Evolutionary conservation across 2,113 vertebrate genomes (phyloP).

Genomic region (Megalops atlanticus): DNA sequence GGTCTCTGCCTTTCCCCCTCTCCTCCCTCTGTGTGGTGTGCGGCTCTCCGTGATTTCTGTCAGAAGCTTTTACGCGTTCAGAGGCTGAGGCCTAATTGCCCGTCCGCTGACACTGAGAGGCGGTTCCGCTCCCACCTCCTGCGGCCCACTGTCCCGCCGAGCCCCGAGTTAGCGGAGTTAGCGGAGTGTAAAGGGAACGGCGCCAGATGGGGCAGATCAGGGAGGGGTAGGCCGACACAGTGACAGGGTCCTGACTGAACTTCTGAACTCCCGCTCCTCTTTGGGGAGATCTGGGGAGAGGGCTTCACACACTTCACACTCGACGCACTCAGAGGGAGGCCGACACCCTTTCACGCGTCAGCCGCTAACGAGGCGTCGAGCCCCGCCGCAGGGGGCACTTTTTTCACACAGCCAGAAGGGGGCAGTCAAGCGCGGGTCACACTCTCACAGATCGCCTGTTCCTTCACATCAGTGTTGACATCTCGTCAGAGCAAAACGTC

Average conservation of each 20-base stretch:
- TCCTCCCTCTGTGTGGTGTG: neutral
- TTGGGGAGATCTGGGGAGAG: neutral
- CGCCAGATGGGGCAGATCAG: slow-evolving; percentile 50
- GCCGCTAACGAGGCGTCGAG: slow-evolving; percentile 28
- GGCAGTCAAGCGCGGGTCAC: slow-evolving; percentile 56
- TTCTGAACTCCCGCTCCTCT: slow-evolving; percentile 53
- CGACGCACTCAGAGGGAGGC: slow-evolving; percentile 57
- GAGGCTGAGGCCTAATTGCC: neutral
- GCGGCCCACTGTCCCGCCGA: neutral
- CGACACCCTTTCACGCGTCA: slow-evolving; percentile 57
- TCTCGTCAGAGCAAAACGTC: neutral
- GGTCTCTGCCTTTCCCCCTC: neutral
- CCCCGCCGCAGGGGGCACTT: slow-evolving; percentile 60
- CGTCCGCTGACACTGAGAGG: neutral
- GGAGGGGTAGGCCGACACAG: slow-evolving; percentile 41
- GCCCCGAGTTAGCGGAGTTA: slow-evolving; percentile 45
- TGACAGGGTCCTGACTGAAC: slow-evolving; percentile 49
- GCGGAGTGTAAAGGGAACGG: slow-evolving; percentile 38
- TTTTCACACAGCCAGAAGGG: slow-evolving; percentile 51
- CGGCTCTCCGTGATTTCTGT: neutral
- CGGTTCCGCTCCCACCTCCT: neutral
- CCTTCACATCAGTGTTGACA: neutral
- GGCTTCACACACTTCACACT: slow-evolving; percentile 55
- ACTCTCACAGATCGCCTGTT: neutral
- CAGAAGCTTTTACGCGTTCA: neutral